A percentile compares a stretch with the other conserved stretches of the same genome.
Evolutionary conservation across 2,113 vertebrate genomes (phyloP).

Genomic region (Ploceus nigricollis): DNA sequence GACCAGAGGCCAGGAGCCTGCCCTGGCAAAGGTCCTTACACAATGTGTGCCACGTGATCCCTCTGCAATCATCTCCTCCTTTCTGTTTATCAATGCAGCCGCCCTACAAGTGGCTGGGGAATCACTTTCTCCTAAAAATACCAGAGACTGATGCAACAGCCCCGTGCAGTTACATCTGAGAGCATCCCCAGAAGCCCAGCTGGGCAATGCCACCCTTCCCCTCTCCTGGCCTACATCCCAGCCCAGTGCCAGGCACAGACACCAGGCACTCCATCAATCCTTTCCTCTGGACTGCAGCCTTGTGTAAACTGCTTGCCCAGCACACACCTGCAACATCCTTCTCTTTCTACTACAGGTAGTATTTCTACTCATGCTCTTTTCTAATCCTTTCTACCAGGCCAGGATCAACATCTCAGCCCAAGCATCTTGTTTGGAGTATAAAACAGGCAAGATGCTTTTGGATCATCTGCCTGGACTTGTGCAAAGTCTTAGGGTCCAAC

Average conservation of each 20-base stretch:
- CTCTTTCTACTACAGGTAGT: accelerated
- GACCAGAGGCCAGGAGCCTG: accelerated
- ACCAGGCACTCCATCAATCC: neutral
- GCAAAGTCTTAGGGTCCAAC: too few relatives aligned
- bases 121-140: neutral
- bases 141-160: slow-evolving; percentile 10
- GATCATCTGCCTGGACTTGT: neutral
- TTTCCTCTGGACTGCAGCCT: accelerated
- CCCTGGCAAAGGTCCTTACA: neutral
- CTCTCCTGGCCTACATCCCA: accelerated
- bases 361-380: neutral
- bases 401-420: neutral
- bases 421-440: neutral
- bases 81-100: neutral
- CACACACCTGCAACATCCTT: accelerated
- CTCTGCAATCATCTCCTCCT: neutral
- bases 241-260: neutral
- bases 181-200: neutral
- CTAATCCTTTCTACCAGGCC: neutral
- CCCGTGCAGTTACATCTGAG: neutral
- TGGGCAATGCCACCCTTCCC: neutral
- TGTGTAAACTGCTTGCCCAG: neutral
- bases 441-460: accelerated
- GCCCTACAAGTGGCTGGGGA: neutral
- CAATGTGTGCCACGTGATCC: accelerated